These are phyloP conservation scores for Cranoglanis bouderius DNA, from an alignment of 2,113 vertebrate species.

Conservation along the genomic window DNA sequence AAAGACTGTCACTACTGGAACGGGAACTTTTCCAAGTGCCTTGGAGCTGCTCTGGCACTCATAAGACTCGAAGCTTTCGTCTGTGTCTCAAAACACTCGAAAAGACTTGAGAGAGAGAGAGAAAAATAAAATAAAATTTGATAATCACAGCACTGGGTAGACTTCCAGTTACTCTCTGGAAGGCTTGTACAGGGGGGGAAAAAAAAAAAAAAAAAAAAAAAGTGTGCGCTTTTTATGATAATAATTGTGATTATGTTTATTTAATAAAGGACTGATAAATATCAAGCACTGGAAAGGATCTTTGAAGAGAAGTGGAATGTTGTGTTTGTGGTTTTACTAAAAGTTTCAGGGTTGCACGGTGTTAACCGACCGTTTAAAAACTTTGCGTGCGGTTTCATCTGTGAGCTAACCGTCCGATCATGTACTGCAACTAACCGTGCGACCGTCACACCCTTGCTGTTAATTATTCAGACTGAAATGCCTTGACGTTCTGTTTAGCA, in stretches of 20 bases:
- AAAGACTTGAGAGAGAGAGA: constrained; percentile 43
- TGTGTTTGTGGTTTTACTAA: neutral
- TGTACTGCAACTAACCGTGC: neutral
- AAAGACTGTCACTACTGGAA: constrained; percentile 68
- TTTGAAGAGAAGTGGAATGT: neutral
- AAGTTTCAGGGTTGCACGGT: neutral
- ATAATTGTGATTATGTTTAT: constrained; percentile 95
- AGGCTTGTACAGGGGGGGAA: constrained; percentile 88
- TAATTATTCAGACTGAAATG: neutral
- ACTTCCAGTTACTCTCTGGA: constrained; percentile 88
- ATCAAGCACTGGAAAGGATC: constrained; percentile 12
- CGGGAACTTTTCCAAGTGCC: constrained; percentile 88
- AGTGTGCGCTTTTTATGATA: constrained; percentile 84
- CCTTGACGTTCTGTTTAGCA: neutral
- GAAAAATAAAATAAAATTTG: neutral
- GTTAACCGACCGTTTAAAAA: neutral
- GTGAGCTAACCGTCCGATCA: neutral
- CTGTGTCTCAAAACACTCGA: constrained; percentile 68
- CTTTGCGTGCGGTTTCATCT: neutral
- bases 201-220: constrained; percentile 50
- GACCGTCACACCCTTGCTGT: neutral
- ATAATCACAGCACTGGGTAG: constrained; percentile 73
- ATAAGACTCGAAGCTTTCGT: constrained; percentile 71
- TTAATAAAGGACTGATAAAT: constrained; percentile 96
- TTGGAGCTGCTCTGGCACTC: constrained; percentile 83